Evolutionary conservation across 2,888 invertebrate genomes (phyloP).

Genomic region (Luffia ferchaultella): DNA sequence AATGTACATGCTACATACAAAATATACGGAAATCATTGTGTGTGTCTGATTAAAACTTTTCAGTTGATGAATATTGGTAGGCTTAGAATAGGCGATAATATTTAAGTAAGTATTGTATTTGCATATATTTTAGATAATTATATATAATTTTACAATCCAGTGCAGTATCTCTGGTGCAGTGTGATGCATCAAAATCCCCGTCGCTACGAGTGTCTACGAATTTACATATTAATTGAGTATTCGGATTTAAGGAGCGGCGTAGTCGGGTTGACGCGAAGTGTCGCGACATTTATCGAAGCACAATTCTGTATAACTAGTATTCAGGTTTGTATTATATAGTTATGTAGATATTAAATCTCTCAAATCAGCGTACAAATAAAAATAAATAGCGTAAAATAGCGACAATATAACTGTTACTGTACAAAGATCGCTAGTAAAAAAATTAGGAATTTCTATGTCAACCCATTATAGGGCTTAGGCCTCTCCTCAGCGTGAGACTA

Average conservation of each 20-base stretch:
- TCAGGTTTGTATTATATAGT: too few species aligned
- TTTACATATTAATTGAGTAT: conserved; percentile 64
- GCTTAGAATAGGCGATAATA: neutral
- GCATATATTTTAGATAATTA: neutral
- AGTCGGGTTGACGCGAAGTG: conserved; percentile 2
- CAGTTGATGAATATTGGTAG: neutral
- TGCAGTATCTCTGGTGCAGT: neutral
- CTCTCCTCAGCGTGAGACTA: too few species aligned
- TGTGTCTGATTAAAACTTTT: neutral
- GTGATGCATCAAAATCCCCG: neutral
- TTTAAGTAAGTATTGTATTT: neutral
- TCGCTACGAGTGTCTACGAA: conserved; percentile 13
- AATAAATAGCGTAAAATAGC: too few species aligned
- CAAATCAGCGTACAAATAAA: too few species aligned
- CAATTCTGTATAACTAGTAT: too few species aligned
- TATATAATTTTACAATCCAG: neutral
- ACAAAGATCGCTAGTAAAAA: too few species aligned
- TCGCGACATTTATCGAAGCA: neutral
- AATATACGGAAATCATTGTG: too few species aligned
- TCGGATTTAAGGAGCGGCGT: conserved; percentile 31
- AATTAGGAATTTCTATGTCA: too few species aligned
- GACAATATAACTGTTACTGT: too few species aligned
- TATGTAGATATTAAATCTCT: too few species aligned
- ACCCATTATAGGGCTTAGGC: too few species aligned
- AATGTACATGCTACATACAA: too few species aligned